Conservation (phyloP, 2,888 invertebrate genomes). For the Orthonychiurus folsomi region DNA sequence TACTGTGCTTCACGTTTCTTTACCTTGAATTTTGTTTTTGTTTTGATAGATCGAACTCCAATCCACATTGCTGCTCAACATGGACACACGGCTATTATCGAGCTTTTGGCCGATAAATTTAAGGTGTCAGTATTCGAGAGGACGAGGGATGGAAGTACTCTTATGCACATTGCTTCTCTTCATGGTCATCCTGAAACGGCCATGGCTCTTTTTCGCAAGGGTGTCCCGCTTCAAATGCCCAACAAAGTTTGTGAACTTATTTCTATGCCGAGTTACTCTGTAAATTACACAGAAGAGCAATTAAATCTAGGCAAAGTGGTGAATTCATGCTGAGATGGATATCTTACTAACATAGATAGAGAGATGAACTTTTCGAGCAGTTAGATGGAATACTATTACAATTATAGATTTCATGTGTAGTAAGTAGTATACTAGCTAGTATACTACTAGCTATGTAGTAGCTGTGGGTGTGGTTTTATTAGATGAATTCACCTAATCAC, state of each 20-base stretch:
- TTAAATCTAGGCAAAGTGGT: too few relatives aligned
- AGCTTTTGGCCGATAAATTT: constrained; percentile 92
- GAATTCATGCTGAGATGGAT: too few relatives aligned
- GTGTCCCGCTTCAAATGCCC: constrained; percentile 98
- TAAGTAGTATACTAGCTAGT: too few relatives aligned
- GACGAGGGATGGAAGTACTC: constrained; percentile 94
- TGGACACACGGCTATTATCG: constrained; percentile 91
- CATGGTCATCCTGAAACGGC: constrained; percentile 98
- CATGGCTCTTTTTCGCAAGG: constrained; percentile 95
- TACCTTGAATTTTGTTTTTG: constrained; percentile 6
- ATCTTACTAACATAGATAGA: too few relatives aligned
- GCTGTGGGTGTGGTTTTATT: too few relatives aligned
- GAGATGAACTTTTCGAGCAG: not conserved
- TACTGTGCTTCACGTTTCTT: not conserved
- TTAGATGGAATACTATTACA: too few relatives aligned
- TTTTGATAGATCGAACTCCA: constrained; percentile 73
- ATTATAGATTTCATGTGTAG: too few relatives aligned
- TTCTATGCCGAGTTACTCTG: too few relatives aligned
- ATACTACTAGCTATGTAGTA: too few relatives aligned
- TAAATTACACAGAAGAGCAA: too few relatives aligned
- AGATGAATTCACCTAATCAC: too few relatives aligned
- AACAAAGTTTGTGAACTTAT: too few relatives aligned
- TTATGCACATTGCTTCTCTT: constrained; percentile 96
- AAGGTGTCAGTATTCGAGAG: constrained; percentile 92
- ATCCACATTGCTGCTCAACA: constrained; percentile 96